These are phyloP conservation scores for Panzeria rudis DNA, from an alignment of 2,888 invertebrate genomes.

Conservation along the genomic window DNA sequence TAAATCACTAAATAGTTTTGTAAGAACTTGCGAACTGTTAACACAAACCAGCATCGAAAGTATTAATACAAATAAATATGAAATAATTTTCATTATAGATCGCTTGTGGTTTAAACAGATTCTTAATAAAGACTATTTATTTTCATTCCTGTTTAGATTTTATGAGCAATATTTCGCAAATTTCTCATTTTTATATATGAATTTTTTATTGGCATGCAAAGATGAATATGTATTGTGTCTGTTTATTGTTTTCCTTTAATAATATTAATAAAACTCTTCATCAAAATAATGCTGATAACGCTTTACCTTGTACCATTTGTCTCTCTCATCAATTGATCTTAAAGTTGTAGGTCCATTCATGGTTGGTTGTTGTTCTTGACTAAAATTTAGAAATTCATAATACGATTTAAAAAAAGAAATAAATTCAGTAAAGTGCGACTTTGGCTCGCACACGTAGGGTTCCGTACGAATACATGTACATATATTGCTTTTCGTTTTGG, in stretches of 20 bases:
- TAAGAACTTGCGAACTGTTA: conserved; percentile 14
- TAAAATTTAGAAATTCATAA: background rate
- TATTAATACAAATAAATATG: conserved; percentile 22
- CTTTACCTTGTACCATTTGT: conserved; percentile 55
- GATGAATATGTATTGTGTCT: background rate
- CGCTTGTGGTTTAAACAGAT: conserved; percentile 15
- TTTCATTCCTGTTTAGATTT: conserved; percentile 7
- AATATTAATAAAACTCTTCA: background rate
- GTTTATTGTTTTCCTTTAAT: background rate
- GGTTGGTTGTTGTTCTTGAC: conserved; percentile 26
- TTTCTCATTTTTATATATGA: background rate
- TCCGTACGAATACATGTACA: too few species aligned
- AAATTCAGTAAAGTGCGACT: too few species aligned
- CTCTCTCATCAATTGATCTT: conserved; percentile 28
- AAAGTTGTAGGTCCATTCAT: conserved; percentile 33
- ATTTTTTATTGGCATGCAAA: background rate
- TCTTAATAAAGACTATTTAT: conserved; percentile 32
- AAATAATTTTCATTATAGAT: conserved; percentile 47
- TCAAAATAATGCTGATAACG: conserved; percentile 45
- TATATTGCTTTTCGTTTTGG: too few species aligned
- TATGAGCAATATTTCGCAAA: background rate
- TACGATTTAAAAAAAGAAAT: too few species aligned
- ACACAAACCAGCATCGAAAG: background rate
- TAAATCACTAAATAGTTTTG: conserved; percentile 24
- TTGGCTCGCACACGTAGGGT: too few species aligned